These are phyloP conservation scores for Cheilosia scutellata DNA, from an alignment of 2,888 invertebrate genomes.

Conservation along the genomic window DNA sequence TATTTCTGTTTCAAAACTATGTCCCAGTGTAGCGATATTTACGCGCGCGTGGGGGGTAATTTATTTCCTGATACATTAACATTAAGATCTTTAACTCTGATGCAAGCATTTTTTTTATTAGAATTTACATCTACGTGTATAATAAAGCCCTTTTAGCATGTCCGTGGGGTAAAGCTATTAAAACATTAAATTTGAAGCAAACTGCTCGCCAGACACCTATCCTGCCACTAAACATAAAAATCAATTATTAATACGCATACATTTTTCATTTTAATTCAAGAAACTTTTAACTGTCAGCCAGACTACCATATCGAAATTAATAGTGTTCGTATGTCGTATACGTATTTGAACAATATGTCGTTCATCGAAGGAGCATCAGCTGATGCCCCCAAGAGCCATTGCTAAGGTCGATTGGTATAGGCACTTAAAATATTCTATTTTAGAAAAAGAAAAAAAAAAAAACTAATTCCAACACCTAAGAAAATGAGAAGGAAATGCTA, in stretches of 20 bases:
- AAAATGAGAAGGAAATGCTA: conserved; percentile 5
- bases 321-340: not conserved
- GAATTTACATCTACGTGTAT: not conserved
- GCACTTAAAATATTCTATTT: conserved; percentile 3
- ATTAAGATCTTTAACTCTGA: not conserved
- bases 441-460: conserved; percentile 3
- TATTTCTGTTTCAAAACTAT: not conserved
- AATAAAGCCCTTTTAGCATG: not conserved
- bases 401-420: conserved; percentile 4
- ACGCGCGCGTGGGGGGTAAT: not conserved
- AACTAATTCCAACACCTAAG: not conserved
- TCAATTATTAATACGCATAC: not conserved
- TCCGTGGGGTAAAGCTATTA: not conserved
- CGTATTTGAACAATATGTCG: not conserved
- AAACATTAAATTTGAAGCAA: not conserved
- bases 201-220: not conserved
- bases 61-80: not conserved
- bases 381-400: not conserved
- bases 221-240: not conserved
- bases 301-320: not conserved
- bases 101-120: not conserved
- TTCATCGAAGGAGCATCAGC: not conserved
- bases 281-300: not conserved
- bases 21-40: not conserved
- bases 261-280: conserved; percentile 1